phyloP scores from a whole-genome alignment of 1,140 invertebrate genomes.

The Varroa destructor region DNA sequence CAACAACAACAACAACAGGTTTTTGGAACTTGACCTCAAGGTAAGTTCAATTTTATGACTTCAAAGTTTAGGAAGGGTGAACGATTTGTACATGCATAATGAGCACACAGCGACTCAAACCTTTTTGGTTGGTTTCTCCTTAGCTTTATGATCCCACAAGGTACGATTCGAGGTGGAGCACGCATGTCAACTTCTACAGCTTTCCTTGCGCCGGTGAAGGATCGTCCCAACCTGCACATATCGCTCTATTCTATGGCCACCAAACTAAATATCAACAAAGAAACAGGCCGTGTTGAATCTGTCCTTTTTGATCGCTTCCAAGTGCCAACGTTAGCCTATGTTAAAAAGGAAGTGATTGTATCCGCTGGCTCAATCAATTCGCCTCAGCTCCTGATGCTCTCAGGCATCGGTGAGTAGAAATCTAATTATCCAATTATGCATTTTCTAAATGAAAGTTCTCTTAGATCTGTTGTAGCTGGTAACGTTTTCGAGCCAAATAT shows the following conservation, averaged over 20 bases:
- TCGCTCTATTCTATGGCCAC: conserved; percentile 69
- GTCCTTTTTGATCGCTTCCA: conserved; percentile 14
- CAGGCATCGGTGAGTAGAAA: conserved; percentile 31
- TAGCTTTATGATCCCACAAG: conserved; percentile 48
- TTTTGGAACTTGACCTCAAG: no score
- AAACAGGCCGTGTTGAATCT: conserved; percentile 1
- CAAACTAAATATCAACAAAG: conserved; percentile 3
- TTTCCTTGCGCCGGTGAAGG: conserved; percentile 61
- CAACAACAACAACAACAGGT: no score
- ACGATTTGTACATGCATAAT: conserved; percentile 20
- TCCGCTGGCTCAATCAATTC: conserved; percentile 57
- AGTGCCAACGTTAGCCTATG: conserved; percentile 35
- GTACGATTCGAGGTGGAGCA: conserved; percentile 62
- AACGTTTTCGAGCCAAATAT: no score
- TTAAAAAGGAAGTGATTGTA: conserved; percentile 57
- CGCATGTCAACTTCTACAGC: conserved; percentile 79
- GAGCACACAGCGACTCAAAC: not conserved
- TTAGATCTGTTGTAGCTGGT: not conserved
- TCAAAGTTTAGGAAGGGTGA: not conserved
- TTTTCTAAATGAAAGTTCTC: not conserved
- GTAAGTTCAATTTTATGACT: no score
- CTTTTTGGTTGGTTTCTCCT: conserved; percentile 30
- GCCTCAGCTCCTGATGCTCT: conserved; percentile 34
- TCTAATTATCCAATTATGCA: not conserved
- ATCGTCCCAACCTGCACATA: conserved; percentile 67